phyloP scores from a whole-genome alignment of 1,140 invertebrate species.

The Ips nitidus region DNA sequence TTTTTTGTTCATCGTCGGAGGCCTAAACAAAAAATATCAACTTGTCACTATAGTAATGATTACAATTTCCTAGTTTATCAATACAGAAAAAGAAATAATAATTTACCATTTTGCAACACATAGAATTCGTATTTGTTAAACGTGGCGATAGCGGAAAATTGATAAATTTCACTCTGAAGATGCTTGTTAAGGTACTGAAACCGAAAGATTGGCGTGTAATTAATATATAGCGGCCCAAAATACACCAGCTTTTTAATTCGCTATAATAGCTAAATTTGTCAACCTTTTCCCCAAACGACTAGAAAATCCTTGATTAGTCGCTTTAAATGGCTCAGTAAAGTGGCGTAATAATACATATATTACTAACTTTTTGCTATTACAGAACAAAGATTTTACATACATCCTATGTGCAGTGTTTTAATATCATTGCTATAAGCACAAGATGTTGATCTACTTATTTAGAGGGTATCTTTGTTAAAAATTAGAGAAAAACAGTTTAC shows the following conservation, averaged over 20 bases:
- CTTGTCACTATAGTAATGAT: too few relatives aligned
- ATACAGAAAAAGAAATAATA: not conserved
- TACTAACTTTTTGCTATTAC: too few relatives aligned
- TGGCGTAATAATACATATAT: too few relatives aligned
- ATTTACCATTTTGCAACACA: not conserved
- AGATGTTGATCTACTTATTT: too few relatives aligned
- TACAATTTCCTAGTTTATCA: not conserved
- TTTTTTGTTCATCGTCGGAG: conserved; percentile 75
- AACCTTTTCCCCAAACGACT: conserved; percentile 21
- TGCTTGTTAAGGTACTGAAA: conserved; percentile 6
- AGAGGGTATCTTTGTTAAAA: too few relatives aligned
- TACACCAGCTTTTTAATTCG: conserved; percentile 11
- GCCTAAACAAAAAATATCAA: conserved; percentile 14
- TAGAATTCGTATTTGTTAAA: too few relatives aligned
- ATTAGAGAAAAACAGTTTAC: too few relatives aligned
- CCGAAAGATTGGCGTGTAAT: conserved; percentile 1
- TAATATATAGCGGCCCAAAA: conserved; percentile 17
- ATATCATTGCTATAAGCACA: too few relatives aligned
- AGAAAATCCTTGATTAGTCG: conserved; percentile 4
- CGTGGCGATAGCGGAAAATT: too few relatives aligned
- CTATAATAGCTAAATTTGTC: conserved; percentile 25
- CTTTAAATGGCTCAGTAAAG: too few relatives aligned
- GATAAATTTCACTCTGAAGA: not conserved
- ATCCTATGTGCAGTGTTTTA: too few relatives aligned
- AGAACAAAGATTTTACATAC: too few relatives aligned